Evolutionary conservation across 2,888 invertebrate genomes (phyloP).

Genomic region (Stenodera caucasica): DNA sequence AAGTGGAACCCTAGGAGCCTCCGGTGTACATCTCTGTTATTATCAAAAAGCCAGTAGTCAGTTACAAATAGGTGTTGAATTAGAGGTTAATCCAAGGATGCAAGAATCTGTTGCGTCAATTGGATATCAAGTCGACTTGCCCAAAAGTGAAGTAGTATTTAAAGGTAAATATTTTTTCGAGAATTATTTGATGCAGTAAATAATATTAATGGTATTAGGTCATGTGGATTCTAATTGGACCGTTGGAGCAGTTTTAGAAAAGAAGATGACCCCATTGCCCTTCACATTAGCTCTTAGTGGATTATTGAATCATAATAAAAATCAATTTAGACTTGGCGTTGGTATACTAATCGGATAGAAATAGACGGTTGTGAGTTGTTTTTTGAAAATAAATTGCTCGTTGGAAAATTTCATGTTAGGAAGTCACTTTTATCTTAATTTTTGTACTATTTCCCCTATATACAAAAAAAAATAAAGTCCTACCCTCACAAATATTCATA

Average conservation of each 20-base stretch:
- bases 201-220: constrained; percentile 61
- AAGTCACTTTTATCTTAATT: constrained; percentile 22
- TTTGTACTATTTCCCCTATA: constrained; percentile 17
- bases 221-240: constrained; percentile 92
- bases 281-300: constrained; percentile 93
- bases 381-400: constrained; percentile 29
- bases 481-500: neutral
- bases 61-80: constrained; percentile 89
- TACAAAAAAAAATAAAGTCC: neutral
- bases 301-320: constrained; percentile 89
- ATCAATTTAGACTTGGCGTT: constrained; percentile 90
- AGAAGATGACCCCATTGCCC: constrained; percentile 89
- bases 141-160: constrained; percentile 91
- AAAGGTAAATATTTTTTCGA: constrained; percentile 68
- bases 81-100: constrained; percentile 88
- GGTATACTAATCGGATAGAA: constrained; percentile 89
- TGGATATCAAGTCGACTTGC: constrained; percentile 93
- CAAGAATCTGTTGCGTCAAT: constrained; percentile 90
- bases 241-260: constrained; percentile 91
- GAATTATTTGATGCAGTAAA: neutral
- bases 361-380: neutral
- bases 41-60: constrained; percentile 94
- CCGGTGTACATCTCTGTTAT: constrained; percentile 87
- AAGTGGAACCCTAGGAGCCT: constrained; percentile 75
- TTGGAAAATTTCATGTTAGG: constrained; percentile 29